Base-by-base conservation (phyloP, 2,888 invertebrate genomes). In the Gibbula magus region DNA sequence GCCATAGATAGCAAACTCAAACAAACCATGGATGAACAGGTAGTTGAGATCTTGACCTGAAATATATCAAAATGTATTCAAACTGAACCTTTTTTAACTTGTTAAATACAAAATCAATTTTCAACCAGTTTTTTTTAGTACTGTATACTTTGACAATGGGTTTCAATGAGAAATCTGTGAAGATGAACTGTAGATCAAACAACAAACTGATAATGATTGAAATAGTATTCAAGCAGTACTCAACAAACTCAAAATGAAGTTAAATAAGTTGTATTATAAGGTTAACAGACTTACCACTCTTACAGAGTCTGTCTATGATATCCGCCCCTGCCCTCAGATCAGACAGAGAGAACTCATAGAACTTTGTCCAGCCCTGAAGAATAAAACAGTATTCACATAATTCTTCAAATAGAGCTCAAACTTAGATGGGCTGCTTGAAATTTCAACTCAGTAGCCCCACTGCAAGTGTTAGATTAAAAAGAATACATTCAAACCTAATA, bases 331-430 rank as follows among this genome's bases (percentile, higher is more conserved):
- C 96, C 76, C 95, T 94, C 0, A 97, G 93, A 92, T 98, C 98
- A 0, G 96, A 94, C 87, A 96, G 95, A 77, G 96, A 96, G 93
- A 98, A 98, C 90, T 98, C 97, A 93, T 98, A 98, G 91, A 95
- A 95, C 91, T 96, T 96, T 0, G 96, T 96, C 97, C 97, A 98
- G 0, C 97, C 96, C 94, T 97, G 86, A 75, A 35, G 35, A 18
- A 35, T n/a, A 70, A 75, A 45, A 45, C 10, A 45, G 56, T 73
- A 66, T 25, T 77, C 22, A 61, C 7, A 51, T 18, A 75, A 25
- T 29, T 52, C 16, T 13, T 13, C 13, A 7, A 45, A 45, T 13
- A 45, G 45, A 45, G 1, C 5, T 13, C 8, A 10, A 45, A 45
- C 4, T 13, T 10, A 45, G 10, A 45, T 45, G n/a, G n/a, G n/a